Conservation (phyloP, 2,888 invertebrate species). For the Drosophila conformis region DNA sequence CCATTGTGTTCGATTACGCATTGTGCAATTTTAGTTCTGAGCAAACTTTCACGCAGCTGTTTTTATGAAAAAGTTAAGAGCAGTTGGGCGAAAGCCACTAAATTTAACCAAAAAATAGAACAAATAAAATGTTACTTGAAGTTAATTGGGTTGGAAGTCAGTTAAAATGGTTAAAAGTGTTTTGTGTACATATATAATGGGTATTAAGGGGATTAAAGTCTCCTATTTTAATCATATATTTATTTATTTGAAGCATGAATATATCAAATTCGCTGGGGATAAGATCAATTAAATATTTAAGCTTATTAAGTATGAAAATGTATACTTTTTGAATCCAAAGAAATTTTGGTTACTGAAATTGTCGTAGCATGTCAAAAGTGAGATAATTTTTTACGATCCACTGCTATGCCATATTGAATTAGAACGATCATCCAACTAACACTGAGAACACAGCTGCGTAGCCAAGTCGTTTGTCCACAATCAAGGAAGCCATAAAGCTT, state of each 20-base stretch:
- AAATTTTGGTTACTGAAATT: background rate
- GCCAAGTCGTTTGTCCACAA: slow-evolving; percentile 33
- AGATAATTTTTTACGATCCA: background rate
- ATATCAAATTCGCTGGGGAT: background rate
- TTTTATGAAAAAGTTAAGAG: background rate
- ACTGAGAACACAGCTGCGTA: slow-evolving; percentile 29
- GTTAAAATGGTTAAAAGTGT: background rate
- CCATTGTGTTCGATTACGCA: slow-evolving; percentile 30
- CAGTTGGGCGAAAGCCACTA: background rate
- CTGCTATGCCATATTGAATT: slow-evolving; percentile 27
- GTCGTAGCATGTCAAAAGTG: background rate
- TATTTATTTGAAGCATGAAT: background rate
- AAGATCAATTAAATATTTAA: background rate
- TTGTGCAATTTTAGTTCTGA: slow-evolving; percentile 3
- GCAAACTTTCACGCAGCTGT: slow-evolving; percentile 35
- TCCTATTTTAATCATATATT: background rate
- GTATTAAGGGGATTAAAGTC: background rate
- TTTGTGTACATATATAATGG: background rate
- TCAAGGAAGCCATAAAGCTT: slow-evolving; percentile 28
- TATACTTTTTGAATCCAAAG: background rate
- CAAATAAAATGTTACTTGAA: background rate
- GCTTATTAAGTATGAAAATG: background rate
- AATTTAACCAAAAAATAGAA: background rate
- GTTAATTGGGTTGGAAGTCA: background rate
- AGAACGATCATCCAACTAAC: slow-evolving; percentile 44